Evolutionary conservation across 1,140 invertebrate genomes (phyloP), one percentile per base, ranked within the genome.

Genomic region (Eriosoma lanigerum): DNA sequence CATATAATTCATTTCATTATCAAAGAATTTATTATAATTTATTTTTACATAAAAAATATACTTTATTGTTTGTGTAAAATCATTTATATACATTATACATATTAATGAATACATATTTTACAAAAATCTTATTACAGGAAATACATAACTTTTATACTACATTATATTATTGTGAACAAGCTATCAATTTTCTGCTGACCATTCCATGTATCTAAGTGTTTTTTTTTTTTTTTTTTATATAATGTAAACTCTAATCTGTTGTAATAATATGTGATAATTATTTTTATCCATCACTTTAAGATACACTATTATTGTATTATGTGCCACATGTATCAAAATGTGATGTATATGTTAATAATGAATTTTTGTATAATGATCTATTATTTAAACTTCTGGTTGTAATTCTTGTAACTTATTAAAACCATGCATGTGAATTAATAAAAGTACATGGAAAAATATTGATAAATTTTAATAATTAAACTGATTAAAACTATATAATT

Each of bases 211-310:
- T 78, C 32, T 19, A 58, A 60, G 32, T 38, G 32, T 4, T 38
- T 38, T 38, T 8, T 78, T 60, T 72, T 60, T 46, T 46, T 4
- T 38, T 38, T 38, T 8, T 78, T 60, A 52, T 60, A 26, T 46
- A 62, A 62, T 29, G 24, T 78, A 46, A 32, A 60, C 21, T 17
- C 15, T 62, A 62, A 78, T 62, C 38, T 46, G 44, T 19, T 48
- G 12, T 62, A 46, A 78, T 62, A 26, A 78, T 24, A 78, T 78
- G 75, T 60, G 75, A 78, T 78, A 60, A 78, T 78, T 29, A 78
- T 60, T 62, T 62, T 78, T 72, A 19, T 52, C 68, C n/a, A 52
- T 52, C 68, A 32, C 24, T 19, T 17, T 70, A 46, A 48, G n/a
- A 15, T 70, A 68, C 5, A 24, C 21, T 46, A 68, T 38, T 8